phyloP scores from a whole-genome alignment of 2,888 invertebrate species.

The Drosophila acutilabella region DNA sequence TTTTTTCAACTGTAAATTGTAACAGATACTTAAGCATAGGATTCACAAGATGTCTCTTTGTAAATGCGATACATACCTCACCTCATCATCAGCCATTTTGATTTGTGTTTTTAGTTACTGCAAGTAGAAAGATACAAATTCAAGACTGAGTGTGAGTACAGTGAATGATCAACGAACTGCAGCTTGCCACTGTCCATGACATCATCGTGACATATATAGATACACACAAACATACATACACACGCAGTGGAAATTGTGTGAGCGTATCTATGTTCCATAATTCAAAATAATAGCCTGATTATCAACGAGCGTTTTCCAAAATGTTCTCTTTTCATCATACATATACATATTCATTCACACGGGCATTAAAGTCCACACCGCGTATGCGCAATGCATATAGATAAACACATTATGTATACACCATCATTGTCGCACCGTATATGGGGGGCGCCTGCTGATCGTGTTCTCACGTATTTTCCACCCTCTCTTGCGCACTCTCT shows the following conservation, averaged over 20 bases:
- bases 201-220: constrained; percentile 31
- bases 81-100: constrained; percentile 97
- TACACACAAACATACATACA: background rate
- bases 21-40: background rate
- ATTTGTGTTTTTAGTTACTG: constrained; percentile 83
- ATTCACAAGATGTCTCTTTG: background rate
- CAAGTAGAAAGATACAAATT: constrained; percentile 51
- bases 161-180: constrained; percentile 12
- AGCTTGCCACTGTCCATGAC: constrained; percentile 20
- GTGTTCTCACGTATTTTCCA: constrained; percentile 17
- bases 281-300: constrained; percentile 47
- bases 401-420: constrained; percentile 71
- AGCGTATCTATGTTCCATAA: constrained; percentile 50
- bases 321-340: background rate
- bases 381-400: constrained; percentile 71
- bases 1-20: constrained; percentile 35
- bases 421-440: constrained; percentile 63
- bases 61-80: constrained; percentile 90
- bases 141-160: constrained; percentile 18
- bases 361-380: constrained; percentile 41
- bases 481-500: background rate
- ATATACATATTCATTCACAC: constrained; percentile 4
- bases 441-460: constrained; percentile 59
- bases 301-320: constrained; percentile 14
- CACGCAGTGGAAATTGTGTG: constrained; percentile 3